These are phyloP conservation scores for Probaryconus sp. DNA, from an alignment of 1,140 invertebrate species.

Conservation along the genomic window DNA sequence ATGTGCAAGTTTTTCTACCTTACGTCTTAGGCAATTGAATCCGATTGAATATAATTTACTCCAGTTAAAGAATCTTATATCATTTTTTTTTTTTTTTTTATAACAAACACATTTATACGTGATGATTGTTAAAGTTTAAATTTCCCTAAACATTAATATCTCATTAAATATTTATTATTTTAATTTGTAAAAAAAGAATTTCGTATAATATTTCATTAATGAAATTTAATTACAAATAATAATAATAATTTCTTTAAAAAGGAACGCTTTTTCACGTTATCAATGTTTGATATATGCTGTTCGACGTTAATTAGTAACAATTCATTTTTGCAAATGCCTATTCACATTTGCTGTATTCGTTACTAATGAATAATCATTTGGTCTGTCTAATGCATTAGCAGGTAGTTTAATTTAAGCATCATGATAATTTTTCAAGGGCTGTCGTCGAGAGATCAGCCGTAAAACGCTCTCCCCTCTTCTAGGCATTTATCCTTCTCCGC, in stretches of 20 bases:
- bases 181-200: too few species aligned
- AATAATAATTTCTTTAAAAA: too few species aligned
- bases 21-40: slow-evolving; percentile 71
- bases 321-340: slow-evolving; percentile 5
- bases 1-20: slow-evolving; percentile 75
- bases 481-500: slow-evolving; percentile 47
- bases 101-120: too few species aligned
- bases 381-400: slow-evolving; percentile 54
- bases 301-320: not conserved
- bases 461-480: slow-evolving; percentile 60
- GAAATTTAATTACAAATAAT: too few species aligned
- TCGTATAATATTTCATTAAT: too few species aligned
- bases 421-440: slow-evolving; percentile 65
- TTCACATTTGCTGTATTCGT: not conserved
- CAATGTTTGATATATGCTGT: too few species aligned
- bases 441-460: slow-evolving; percentile 64
- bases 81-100: too few species aligned
- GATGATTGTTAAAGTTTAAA: too few species aligned
- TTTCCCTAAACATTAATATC: too few species aligned
- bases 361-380: slow-evolving; percentile 50
- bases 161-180: too few species aligned
- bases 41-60: slow-evolving; percentile 71
- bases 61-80: too few species aligned
- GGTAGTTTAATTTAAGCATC: slow-evolving; percentile 66
- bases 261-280: too few species aligned